Percentiles rank a stretch among this genome's conserved stretches.
Conservation (phyloP, 2,888 invertebrate genomes). For the Minunthozetes semirufus region DNA sequence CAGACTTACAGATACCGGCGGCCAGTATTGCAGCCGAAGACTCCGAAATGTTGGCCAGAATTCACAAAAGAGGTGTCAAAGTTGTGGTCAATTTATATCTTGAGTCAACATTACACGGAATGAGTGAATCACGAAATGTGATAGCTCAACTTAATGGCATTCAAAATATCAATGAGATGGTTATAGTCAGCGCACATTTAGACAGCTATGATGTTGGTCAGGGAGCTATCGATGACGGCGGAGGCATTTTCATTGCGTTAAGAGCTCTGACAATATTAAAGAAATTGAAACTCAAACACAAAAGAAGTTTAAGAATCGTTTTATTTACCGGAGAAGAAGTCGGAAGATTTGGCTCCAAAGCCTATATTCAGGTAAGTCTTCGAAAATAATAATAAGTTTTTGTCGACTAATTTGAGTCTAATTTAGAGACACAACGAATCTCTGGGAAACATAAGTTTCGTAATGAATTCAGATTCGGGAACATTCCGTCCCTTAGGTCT, state of each 20-base stretch:
- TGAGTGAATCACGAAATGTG: slow-evolving; percentile 17
- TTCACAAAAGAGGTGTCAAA: slow-evolving; percentile 9
- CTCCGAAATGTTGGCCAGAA: slow-evolving; percentile 55
- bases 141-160: slow-evolving; percentile 19
- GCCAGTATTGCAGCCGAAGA: slow-evolving; percentile 72
- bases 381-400: background rate
- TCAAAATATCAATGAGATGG: slow-evolving; percentile 50
- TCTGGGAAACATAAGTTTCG: slow-evolving; percentile 60
- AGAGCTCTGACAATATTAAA: slow-evolving; percentile 64
- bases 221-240: slow-evolving; percentile 76
- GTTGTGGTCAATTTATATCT: background rate
- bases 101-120: background rate
- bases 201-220: slow-evolving; percentile 83
- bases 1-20: slow-evolving; percentile 59
- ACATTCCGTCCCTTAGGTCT: slow-evolving; percentile 68
- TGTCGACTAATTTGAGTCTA: background rate
- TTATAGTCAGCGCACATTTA: slow-evolving; percentile 72
- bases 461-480: slow-evolving; percentile 76
- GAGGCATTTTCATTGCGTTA: slow-evolving; percentile 72
- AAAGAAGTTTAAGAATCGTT: slow-evolving; percentile 64
- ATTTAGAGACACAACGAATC: slow-evolving; percentile 46
- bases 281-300: slow-evolving; percentile 59
- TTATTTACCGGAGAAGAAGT: slow-evolving; percentile 75
- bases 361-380: slow-evolving; percentile 54
- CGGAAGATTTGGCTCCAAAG: slow-evolving; percentile 61